Evolutionary conservation across 2,113 vertebrate genomes (phyloP), one percentile per base, ranked within the genome.

Genomic region (Cyprinus carpio): DNA sequence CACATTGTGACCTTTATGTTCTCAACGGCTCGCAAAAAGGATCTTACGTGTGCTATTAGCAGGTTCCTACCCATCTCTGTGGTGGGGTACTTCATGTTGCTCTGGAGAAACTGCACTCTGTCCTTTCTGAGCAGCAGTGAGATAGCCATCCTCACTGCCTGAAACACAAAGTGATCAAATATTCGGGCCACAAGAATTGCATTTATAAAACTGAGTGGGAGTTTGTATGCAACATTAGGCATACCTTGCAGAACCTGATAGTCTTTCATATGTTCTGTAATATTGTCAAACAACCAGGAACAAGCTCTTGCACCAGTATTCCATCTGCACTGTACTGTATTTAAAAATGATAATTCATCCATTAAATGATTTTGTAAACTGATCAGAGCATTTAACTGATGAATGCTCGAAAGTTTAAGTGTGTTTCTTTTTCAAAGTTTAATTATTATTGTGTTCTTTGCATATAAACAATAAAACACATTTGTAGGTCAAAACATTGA

Each of bases 41-140:
- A 4, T 37, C 37, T 7, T 40, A 40, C 37, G 6, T 40, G 86
- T 37, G 94, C 94, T 89, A 94, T 88, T 54, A 97, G 91, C 84
- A 97, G 94, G 87, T 97, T 97, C 87, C 96, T 96, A 91, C 87
- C 93, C 96, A 96, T 96, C 71, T 91, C 67, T 6, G 96, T 95
- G 60, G 92, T 92, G 89, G 96, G 96, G 81, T 95, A 97, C 86
- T 94, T 93, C 86, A 96, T 93, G 85, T 93, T 93, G 62, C 95
- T 92, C 81, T 93, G 93, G 83, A 95, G 88, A 23, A 97, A 84
- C 84, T 94, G 95, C 27, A 95, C 94, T 93, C 95, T 95, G 0
- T 93, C 92, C 82, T 94, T 97, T 92, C 95, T 95, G 87, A 97
- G 88, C 93, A 97, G 75, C 95, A 82, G 94, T 96, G 89, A 96